Evolutionary conservation across 2,113 vertebrate genomes (phyloP), one percentile per base, ranked within the genome.

Genomic region (Calypte anna): DNA sequence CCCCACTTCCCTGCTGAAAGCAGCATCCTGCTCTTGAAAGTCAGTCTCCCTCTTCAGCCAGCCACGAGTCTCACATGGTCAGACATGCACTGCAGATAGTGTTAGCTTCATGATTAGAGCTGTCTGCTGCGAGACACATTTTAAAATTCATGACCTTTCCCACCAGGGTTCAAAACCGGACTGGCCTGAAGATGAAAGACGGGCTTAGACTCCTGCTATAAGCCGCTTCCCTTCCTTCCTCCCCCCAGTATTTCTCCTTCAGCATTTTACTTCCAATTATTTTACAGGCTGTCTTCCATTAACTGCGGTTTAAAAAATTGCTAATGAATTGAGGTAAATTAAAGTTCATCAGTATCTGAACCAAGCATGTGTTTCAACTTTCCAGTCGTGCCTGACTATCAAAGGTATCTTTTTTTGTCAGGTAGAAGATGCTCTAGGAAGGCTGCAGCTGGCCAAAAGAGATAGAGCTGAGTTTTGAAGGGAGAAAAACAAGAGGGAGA

Each of bases 111-210:
- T 96, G 94, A 97, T 96, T 88, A 87, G 95, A 97, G 96, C 97
- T 97, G 94, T 96, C 93, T 73, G 93, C 95, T 82, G 80, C 2
- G 27, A 97, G 94, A 97, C 91, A 91, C 75, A 31, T 97, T 98
- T 97, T 97, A 97, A 98, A 98, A 98, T 97, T 97, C 96, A 97
- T 97, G 96, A 96, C 94, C 97, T 97, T 97, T 96, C 95, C 95
- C 84, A 94, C 93, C 95, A 96, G 92, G 82, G 96, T 97, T 98
- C 96, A 97, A 94, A 94, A 95, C 83, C 1, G 5, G 93, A 97
- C 96, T 95, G 93, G 86, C 78, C 96, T 96, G 48, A 75, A 97
- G 96, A 98, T 95, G 95, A 98, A 97, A 97, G 96, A 67, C 59
- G 57, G 50, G 93, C 92, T 97, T 88, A 94, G 82, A 91, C 92